These are phyloP conservation scores for Toxostoma redivivum DNA, from an alignment of 2,113 vertebrate genomes.

Conservation along the genomic window DNA sequence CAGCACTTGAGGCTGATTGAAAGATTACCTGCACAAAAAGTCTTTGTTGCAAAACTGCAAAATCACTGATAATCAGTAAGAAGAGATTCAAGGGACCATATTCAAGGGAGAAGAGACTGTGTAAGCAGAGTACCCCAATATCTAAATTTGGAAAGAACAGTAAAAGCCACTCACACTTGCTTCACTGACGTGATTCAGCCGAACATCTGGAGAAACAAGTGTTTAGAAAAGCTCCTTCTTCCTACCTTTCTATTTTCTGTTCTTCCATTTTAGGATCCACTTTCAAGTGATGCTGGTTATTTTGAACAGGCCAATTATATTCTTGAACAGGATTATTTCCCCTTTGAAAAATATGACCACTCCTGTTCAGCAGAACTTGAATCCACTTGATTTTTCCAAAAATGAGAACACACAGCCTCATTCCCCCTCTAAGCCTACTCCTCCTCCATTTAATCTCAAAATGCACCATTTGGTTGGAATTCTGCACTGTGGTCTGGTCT, in stretches of 20 bases:
- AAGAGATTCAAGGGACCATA: not conserved
- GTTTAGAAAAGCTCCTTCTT: not conserved
- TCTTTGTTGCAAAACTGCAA: not conserved
- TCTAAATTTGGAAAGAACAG: not conserved
- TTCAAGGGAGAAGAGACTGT: not conserved
- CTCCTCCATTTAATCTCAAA: not conserved
- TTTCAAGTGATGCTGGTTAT: not conserved
- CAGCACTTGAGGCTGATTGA: not conserved
- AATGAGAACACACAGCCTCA: not conserved
- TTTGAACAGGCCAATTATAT: not conserved
- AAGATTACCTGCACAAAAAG: not conserved
- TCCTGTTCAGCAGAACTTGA: not conserved
- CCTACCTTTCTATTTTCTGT: not conserved
- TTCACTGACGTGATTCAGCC: not conserved
- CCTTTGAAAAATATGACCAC: not conserved
- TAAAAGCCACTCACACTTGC: not conserved
- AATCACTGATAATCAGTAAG: not conserved
- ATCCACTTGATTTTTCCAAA: not conserved
- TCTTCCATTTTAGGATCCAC: not conserved
- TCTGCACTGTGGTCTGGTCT: not conserved
- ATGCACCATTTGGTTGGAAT: not conserved
- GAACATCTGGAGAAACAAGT: not conserved
- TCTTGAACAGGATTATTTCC: not conserved
- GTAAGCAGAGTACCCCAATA: not conserved
- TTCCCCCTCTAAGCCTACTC: not conserved